These are phyloP conservation scores for Etia nguti DNA, from an alignment of 2,113 vertebrate species.

Conservation along the genomic window DNA sequence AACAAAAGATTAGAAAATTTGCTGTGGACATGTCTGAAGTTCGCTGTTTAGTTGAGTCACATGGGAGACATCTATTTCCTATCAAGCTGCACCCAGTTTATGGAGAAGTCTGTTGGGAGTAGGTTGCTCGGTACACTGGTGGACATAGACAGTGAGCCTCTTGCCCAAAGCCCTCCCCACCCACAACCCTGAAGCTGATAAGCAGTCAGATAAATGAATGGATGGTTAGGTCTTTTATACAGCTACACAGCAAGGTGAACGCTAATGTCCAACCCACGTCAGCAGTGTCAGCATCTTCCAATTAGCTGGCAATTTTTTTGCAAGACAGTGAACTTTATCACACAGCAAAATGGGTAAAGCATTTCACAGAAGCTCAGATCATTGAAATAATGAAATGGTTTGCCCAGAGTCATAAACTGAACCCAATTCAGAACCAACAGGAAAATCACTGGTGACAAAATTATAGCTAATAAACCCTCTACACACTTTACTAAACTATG, in stretches of 20 bases:
- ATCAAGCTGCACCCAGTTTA: neutral
- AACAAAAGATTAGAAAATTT: no score
- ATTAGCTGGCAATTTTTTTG: neutral
- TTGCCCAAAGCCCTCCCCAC: neutral
- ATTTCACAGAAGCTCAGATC: neutral
- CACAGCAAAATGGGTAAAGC: neutral
- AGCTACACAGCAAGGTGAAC: neutral
- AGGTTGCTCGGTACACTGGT: neutral
- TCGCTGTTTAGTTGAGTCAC: accelerated
- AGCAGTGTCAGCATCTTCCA: neutral
- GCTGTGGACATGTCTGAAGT: neutral
- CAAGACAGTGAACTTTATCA: neutral
- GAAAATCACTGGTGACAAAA: neutral
- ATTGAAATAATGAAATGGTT: neutral
- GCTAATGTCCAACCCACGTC: neutral
- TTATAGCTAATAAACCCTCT: neutral
- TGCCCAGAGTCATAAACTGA: neutral
- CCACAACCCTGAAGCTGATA: neutral
- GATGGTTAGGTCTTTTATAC: neutral
- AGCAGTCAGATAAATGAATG: neutral
- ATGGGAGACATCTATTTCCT: neutral
- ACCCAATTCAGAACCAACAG: neutral
- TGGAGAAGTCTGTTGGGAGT: neutral
- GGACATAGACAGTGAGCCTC: neutral
- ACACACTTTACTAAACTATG: accelerated